phyloP scores from a whole-genome alignment of 2,888 invertebrate genomes.

The Tetranychus truncatus region DNA sequence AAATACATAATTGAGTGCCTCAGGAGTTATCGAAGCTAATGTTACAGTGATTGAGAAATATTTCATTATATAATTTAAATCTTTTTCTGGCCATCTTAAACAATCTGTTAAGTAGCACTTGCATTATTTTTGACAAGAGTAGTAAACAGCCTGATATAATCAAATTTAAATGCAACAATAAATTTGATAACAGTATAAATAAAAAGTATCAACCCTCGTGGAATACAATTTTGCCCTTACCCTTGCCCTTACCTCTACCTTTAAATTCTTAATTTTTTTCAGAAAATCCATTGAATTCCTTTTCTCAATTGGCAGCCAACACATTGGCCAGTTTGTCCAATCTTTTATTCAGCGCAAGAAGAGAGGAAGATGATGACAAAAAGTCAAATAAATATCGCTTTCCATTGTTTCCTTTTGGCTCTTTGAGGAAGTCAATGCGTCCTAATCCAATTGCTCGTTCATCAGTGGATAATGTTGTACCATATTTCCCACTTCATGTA shows the following conservation, averaged over 20 bases:
- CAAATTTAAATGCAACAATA: too few relatives aligned
- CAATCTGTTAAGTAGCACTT: too few relatives aligned
- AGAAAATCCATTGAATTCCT: not conserved
- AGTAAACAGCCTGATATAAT: too few relatives aligned
- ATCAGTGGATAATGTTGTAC: not conserved
- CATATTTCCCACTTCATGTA: not conserved
- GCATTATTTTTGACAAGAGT: too few relatives aligned
- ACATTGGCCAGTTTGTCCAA: not conserved
- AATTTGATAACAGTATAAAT: too few relatives aligned
- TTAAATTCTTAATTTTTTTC: not conserved
- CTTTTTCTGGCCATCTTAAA: too few relatives aligned
- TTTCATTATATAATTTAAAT: too few relatives aligned
- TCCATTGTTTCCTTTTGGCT: not conserved
- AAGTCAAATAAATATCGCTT: not conserved
- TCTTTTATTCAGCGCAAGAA: not conserved
- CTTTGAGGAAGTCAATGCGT: not conserved
- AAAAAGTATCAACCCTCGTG: too few relatives aligned
- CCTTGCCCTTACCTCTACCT: not conserved
- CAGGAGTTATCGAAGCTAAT: too few relatives aligned
- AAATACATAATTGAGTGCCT: not conserved
- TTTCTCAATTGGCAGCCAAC: constrained; percentile 9
- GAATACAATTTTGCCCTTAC: not conserved
- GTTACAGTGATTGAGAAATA: too few relatives aligned
- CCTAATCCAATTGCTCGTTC: not conserved
- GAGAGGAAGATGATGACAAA: not conserved